Percentiles rank a stretch among this genome's conserved stretches.
Evolutionary conservation across 2,888 invertebrate genomes (phyloP).

Genomic region (Azorinus chamasolen): DNA sequence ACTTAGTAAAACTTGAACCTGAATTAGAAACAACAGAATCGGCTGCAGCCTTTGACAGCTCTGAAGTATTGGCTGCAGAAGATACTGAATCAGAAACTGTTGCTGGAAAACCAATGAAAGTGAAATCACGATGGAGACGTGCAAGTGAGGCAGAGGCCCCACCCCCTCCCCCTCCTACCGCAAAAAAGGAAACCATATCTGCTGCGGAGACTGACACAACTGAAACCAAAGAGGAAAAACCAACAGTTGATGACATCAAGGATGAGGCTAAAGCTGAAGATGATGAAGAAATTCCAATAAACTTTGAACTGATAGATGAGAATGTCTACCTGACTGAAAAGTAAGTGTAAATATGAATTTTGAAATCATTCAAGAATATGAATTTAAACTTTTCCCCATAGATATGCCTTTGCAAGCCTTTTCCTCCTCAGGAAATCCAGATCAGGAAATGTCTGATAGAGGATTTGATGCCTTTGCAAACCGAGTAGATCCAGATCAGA

Average conservation of each 20-base stretch:
- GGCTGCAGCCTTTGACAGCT: not conserved
- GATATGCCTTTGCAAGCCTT: no score
- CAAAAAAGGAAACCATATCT: not conserved
- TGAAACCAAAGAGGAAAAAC: conserved; percentile 25
- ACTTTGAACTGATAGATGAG: conserved; percentile 93
- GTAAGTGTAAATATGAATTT: no score
- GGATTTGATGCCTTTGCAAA: no score
- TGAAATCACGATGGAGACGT: conserved; percentile 81
- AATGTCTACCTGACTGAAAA: conserved; percentile 95
- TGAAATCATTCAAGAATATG: no score
- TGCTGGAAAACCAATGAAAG: conserved; percentile 70
- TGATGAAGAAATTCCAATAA: conserved; percentile 89
- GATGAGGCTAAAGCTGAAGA: conserved; percentile 27
- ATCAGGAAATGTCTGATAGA: no score
- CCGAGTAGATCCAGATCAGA: no score
- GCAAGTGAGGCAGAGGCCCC: conserved; percentile 78
- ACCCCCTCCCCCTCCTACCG: conserved; percentile 26
- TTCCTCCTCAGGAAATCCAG: no score
- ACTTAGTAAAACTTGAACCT: not conserved
- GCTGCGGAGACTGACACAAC: conserved; percentile 12
- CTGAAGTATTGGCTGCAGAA: not conserved
- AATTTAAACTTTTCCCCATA: no score
- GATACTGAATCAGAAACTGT: conserved; percentile 36
- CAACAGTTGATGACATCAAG: conserved; percentile 1
- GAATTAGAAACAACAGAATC: not conserved